phyloP scores from a whole-genome alignment of 2,888 invertebrate genomes.

The Drosophila mercatorum region DNA sequence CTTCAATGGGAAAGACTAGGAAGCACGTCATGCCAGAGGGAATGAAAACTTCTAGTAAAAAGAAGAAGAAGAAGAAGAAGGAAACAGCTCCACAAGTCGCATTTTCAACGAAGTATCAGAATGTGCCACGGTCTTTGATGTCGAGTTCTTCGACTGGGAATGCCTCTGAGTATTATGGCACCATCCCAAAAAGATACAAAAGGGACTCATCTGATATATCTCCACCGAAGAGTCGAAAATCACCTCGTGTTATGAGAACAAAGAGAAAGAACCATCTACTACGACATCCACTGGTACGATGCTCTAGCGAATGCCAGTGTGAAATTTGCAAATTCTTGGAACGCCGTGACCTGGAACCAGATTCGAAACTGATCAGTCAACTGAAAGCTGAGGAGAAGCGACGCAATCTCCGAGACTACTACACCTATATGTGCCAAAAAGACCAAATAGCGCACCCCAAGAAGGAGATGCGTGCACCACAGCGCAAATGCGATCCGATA shows the following conservation, averaged over 20 bases:
- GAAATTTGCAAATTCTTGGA: constrained; percentile 37
- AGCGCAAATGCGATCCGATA: constrained; percentile 32
- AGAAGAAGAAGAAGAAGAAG: neutral
- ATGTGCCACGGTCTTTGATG: too few relatives aligned
- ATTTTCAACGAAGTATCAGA: neutral
- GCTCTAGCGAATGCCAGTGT: constrained; percentile 22
- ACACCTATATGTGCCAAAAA: constrained; percentile 10
- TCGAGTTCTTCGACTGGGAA: neutral
- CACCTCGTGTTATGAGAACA: neutral
- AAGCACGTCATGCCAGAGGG: neutral
- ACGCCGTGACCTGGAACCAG: constrained; percentile 23
- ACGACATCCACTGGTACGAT: too few relatives aligned
- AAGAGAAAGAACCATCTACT: neutral
- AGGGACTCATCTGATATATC: neutral
- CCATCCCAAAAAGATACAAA: neutral
- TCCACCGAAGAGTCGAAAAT: too few relatives aligned
- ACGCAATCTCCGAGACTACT: constrained; percentile 32
- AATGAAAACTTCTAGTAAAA: neutral
- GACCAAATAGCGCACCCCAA: constrained; percentile 7
- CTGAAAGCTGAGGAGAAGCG: constrained; percentile 33
- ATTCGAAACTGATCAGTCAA: constrained; percentile 48
- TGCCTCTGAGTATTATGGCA: neutral
- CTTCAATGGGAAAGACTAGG: neutral
- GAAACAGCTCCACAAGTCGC: neutral
- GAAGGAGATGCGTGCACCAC: neutral